Base-by-base conservation (phyloP, 2,888 invertebrate genomes). In the Drosophila putrida region DNA sequence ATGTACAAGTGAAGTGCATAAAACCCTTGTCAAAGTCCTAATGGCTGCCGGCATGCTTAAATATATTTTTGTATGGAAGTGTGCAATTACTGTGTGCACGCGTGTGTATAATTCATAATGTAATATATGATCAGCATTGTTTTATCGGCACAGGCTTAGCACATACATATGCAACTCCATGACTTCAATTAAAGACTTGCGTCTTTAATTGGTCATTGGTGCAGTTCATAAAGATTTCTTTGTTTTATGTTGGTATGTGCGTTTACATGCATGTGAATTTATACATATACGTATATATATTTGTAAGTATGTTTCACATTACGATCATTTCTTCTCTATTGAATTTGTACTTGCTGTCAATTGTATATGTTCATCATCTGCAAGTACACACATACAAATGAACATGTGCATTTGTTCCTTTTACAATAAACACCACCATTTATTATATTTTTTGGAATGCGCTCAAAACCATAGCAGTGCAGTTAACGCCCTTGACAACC, bases 401-500 rank as follows among this genome's bases (percentile, higher is more conserved):
- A 38, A 43, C 38, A 41, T 41, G 55, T 43, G 15, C n/a, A 51
- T 47, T 50, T 53, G 43, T 69, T 69, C 61, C 31, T 44, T 53
- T 43, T 4, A 57, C 59, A 76, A 54, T 76, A 59, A 50, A 47
- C 55, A 72, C 71, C 72, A 67, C 49, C 68, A 59, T 46, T 51
- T 59, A 55, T 41, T 36, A 57, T 13, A 53, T 46, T 15, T 35
- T 54, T 66, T 15, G 50, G 47, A 60, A 49, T 72, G 59, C 49
- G 39, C 59, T 63, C 46, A 55, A 77, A 75, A 38, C 78, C 67
- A 60, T 72, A 78, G 72, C 71, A 73, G 76, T 75, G 70, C 64
- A 70, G 59, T 63, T 75, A 87, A 82, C 82, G 78, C 82, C 82
- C 88, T 81, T 87, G 85, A 84, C 88, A 87, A 82, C 82, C 82